These are phyloP conservation scores for Omphaloscelis lunosa DNA, from an alignment of 2,888 invertebrate species.

Conservation along the genomic window DNA sequence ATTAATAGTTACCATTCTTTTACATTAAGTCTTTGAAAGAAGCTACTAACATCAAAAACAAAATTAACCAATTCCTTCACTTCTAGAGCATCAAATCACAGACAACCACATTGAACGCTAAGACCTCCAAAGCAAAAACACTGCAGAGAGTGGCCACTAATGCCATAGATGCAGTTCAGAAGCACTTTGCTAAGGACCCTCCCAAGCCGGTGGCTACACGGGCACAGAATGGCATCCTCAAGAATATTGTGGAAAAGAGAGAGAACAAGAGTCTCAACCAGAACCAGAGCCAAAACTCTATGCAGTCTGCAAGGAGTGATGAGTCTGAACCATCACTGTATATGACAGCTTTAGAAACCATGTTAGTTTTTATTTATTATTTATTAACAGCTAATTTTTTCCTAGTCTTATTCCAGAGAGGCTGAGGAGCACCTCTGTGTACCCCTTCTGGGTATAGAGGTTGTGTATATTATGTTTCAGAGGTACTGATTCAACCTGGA, in stretches of 20 bases:
- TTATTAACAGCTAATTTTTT: not conserved
- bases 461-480: not conserved
- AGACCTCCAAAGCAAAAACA: slow-evolving; percentile 87
- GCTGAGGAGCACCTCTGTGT: not conserved
- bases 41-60: not conserved
- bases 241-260: slow-evolving; percentile 82
- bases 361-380: slow-evolving; percentile 86
- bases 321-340: slow-evolving; percentile 95
- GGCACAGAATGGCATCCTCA: slow-evolving; percentile 86
- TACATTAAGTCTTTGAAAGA: not conserved
- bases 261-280: slow-evolving; percentile 73
- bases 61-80: slow-evolving; percentile 5
- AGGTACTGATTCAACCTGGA: not conserved
- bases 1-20: not conserved
- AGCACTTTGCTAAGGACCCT: slow-evolving; percentile 84
- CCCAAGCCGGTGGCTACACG: slow-evolving; percentile 80
- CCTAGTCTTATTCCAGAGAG: not conserved
- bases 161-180: slow-evolving; percentile 84
- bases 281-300: slow-evolving; percentile 82
- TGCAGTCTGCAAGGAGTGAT: slow-evolving; percentile 91
- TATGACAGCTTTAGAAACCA: slow-evolving; percentile 94
- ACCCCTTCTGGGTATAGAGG: not conserved
- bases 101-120: slow-evolving; percentile 78
- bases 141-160: slow-evolving; percentile 83
- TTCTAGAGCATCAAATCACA: slow-evolving; percentile 86